Percentiles rank a stretch among this genome's conserved stretches.
These are phyloP conservation scores for Chelidonichthys spinosus DNA, from an alignment of 2,797 vertebrate genomes.

Conservation along the genomic window DNA sequence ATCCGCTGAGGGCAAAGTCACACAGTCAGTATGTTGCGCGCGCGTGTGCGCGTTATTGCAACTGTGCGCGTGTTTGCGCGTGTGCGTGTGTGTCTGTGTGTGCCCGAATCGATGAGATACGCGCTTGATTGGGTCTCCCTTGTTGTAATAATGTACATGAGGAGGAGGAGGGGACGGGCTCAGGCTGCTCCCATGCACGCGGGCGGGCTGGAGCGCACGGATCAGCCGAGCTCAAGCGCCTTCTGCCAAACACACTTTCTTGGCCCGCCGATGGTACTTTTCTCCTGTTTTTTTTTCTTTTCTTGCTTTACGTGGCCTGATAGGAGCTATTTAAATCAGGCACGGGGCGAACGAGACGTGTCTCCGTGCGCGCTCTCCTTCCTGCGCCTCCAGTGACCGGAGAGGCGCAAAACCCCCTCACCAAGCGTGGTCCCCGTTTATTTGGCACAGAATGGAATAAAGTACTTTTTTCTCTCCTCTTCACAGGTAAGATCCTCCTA, in stretches of 20 bases:
- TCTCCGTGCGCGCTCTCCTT: constrained; percentile 68
- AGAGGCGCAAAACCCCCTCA: constrained; percentile 58
- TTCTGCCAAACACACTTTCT: constrained; percentile 86
- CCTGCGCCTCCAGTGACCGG: constrained; percentile 63
- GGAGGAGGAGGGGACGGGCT: constrained; percentile 85
- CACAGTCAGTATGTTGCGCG: constrained; percentile 48
- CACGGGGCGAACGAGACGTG: constrained; percentile 71
- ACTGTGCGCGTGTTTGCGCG: not conserved
- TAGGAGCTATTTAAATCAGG: constrained; percentile 83
- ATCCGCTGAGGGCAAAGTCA: constrained; percentile 79
- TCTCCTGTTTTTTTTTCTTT: constrained; percentile 47
- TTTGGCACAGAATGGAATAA: constrained; percentile 74
- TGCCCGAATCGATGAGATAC: constrained; percentile 91
- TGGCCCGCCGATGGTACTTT: constrained; percentile 81
- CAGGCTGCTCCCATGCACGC: constrained; percentile 80
- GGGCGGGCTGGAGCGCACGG: constrained; percentile 78
- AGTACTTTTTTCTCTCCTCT: constrained; percentile 68
- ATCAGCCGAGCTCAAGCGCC: constrained; percentile 72
- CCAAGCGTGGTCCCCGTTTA: constrained; percentile 71
- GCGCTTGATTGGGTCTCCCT: constrained; percentile 96
- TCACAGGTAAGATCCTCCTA: constrained; percentile 80
- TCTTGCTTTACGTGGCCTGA: constrained; percentile 71
- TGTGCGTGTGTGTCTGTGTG: constrained; percentile 41
- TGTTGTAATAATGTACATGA: constrained; percentile 89
- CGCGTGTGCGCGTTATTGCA: not conserved